A percentile compares a stretch with the other conserved stretches of the same genome.
These are phyloP conservation scores for Mico argentatus DNA, from an alignment of 2,797 vertebrate genomes.

Conservation along the genomic window DNA sequence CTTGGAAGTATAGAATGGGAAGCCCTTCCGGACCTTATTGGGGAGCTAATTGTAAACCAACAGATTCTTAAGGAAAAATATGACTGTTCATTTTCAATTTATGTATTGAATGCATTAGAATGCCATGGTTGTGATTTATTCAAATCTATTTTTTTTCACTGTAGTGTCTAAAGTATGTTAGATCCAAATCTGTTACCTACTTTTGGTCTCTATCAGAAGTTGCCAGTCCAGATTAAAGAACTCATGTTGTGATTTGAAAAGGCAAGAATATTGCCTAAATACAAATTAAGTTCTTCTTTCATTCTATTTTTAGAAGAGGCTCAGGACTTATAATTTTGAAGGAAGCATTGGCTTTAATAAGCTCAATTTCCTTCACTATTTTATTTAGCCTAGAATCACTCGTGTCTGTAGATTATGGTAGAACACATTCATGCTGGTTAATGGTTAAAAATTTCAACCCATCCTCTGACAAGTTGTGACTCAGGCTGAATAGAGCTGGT, in stretches of 20 bases:
- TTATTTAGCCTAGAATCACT: not conserved
- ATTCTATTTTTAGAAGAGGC: not conserved
- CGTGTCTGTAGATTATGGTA: not conserved
- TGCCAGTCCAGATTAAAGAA: not conserved
- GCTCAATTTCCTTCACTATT: not conserved
- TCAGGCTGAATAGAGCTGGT: not conserved
- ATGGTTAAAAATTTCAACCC: not conserved
- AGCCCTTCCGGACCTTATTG: not conserved
- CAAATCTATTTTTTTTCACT: not conserved
- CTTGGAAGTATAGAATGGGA: not conserved
- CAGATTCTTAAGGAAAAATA: not conserved
- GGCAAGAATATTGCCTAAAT: not conserved
- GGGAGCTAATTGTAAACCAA: not conserved
- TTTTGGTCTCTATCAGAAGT: not conserved
- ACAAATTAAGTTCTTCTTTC: not conserved
- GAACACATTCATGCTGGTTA: not conserved
- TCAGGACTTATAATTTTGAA: constrained; percentile 7
- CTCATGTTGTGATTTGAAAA: constrained; percentile 23
- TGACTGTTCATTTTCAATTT: not conserved
- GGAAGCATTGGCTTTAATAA: not conserved
- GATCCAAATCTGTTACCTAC: not conserved
- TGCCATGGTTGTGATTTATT: not conserved
- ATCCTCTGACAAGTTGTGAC: not conserved
- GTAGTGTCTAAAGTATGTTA: not conserved
- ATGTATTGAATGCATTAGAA: not conserved